Evolutionary conservation across 1,140 invertebrate genomes (phyloP).

Genomic region (Megathymus violae): DNA sequence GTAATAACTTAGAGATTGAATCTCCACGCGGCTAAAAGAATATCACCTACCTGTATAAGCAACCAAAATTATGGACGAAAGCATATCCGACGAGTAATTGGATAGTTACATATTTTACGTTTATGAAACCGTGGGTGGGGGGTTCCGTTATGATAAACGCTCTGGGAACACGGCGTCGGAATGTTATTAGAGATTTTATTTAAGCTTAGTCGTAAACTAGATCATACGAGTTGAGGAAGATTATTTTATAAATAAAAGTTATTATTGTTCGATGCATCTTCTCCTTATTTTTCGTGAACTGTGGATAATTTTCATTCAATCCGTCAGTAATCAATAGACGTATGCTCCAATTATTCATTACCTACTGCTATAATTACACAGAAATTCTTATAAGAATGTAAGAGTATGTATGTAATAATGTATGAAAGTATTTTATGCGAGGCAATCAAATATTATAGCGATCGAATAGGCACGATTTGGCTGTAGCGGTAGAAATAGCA

Average conservation of each 20-base stretch:
- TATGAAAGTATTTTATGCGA: slow-evolving; percentile 48
- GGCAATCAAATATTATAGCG: slow-evolving; percentile 66
- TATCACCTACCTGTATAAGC: slow-evolving; percentile 33
- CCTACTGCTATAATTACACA: too few relatives aligned
- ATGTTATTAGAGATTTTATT: slow-evolving; percentile 51
- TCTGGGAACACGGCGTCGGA: slow-evolving; percentile 54
- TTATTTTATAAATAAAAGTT: slow-evolving; percentile 33
- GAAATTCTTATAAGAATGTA: too few relatives aligned
- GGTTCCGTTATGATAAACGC: slow-evolving; percentile 62
- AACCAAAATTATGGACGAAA: slow-evolving; percentile 61
- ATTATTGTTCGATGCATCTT: slow-evolving; percentile 18
- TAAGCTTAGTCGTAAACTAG: slow-evolving; percentile 66
- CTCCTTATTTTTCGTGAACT: not conserved
- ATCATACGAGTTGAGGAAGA: slow-evolving; percentile 51
- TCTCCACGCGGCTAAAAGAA: slow-evolving; percentile 45
- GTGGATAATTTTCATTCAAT: not conserved
- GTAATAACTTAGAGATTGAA: slow-evolving; percentile 76
- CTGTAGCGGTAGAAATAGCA: slow-evolving; percentile 60
- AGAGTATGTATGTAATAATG: too few relatives aligned
- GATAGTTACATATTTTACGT: slow-evolving; percentile 65
- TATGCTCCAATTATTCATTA: too few relatives aligned
- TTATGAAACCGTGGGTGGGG: slow-evolving; percentile 59
- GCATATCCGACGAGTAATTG: slow-evolving; percentile 66
- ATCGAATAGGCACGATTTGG: slow-evolving; percentile 59
- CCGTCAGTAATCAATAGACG: too few relatives aligned